Base-by-base conservation (phyloP, 2,113 vertebrate species). In the Macquaria ambigua region DNA sequence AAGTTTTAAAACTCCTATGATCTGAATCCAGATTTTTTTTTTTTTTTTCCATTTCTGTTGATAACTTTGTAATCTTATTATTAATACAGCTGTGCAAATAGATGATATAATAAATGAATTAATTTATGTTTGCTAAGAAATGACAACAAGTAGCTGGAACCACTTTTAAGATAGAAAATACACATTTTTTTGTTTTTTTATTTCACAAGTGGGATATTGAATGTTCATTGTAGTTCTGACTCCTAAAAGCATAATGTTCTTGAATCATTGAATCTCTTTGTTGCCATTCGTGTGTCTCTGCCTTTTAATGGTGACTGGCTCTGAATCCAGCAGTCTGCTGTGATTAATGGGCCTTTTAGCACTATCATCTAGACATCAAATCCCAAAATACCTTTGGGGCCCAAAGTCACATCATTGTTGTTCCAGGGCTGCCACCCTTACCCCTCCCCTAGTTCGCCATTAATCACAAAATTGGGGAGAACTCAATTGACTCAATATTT, bases 261-360 rank as follows among this genome's bases (percentile, higher is more conserved):
- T 62, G 11, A 74, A 67, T 73, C 20, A 41, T 23, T 67, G 25
- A 69, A 64, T 63, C 12, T 28, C 15, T 21, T 43, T 11, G 4
- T 37, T 69, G 55, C 55, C 61, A 85, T 81, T 86, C 39, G 12
- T 76, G 8, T 53, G 28, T 79, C 43, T 69, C 77, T 74, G 52
- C 18, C 68, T 79, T 48, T 63, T 18, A n/a, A 55, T 74, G 34
- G 53, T 53, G 63, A 55, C 46, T 55, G 46, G 41, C 63, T 50
- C 59, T n/a, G 63, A 71, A 80, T 79, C 48, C 85, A 79, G 63
- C 81, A 61, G 62, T 74, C 23, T 8, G 66, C 75, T 79, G 64
- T 89, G 92, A 91, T 90, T 88, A 90, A 92, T 89, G 86, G 53
- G 28, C 61, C 74, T 88, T 89, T 91, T 84, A 90, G 80, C 78